Percentiles rank a stretch among this genome's conserved stretches.
Evolutionary conservation across 2,797 vertebrate species (phyloP).

Genomic region (Myoxocephalus aenaeus): DNA sequence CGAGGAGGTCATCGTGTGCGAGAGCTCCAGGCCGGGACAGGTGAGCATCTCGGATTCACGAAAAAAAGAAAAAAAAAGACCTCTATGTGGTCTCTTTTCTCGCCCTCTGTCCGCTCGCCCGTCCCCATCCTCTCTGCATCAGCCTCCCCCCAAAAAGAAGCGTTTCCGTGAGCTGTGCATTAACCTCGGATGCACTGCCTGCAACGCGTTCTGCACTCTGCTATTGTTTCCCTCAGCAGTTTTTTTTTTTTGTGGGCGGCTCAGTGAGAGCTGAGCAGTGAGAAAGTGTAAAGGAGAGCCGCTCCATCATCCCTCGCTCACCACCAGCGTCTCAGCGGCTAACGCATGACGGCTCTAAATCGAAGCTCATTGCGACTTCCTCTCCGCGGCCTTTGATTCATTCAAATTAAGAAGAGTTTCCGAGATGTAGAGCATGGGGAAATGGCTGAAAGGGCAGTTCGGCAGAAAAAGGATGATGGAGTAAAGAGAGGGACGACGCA

Average conservation of each 20-base stretch:
- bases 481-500: slow-evolving; percentile 51
- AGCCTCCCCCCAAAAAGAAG: too few relatives aligned
- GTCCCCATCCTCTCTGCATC: slow-evolving; percentile 6
- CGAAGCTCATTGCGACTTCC: slow-evolving; percentile 76
- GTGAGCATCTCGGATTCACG: slow-evolving; percentile 79
- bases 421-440: slow-evolving; percentile 67
- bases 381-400: slow-evolving; percentile 72
- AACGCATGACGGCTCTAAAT: slow-evolving; percentile 79
- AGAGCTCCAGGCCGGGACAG: slow-evolving; percentile 93
- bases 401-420: slow-evolving; percentile 74
- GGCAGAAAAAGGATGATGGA: slow-evolving; percentile 41
- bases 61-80: too few relatives aligned
- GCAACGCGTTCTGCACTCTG: slow-evolving; percentile 37
- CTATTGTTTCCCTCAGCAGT: slow-evolving; percentile 66
- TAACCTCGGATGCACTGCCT: slow-evolving; percentile 10
- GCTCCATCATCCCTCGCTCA: slow-evolving; percentile 78
- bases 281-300: slow-evolving; percentile 51
- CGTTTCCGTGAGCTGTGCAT: slow-evolving; percentile 2
- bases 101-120: neutral
- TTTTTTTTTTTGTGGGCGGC: slow-evolving; percentile 23
- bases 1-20: slow-evolving; percentile 94
- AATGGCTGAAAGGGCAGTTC: slow-evolving; percentile 61
- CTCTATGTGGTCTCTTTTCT: too few relatives aligned
- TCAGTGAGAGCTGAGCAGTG: slow-evolving; percentile 46
- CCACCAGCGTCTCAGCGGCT: slow-evolving; percentile 76